These are phyloP conservation scores for Lasioglossum oenotherae DNA, from an alignment of 2,888 invertebrate species.

Conservation along the genomic window DNA sequence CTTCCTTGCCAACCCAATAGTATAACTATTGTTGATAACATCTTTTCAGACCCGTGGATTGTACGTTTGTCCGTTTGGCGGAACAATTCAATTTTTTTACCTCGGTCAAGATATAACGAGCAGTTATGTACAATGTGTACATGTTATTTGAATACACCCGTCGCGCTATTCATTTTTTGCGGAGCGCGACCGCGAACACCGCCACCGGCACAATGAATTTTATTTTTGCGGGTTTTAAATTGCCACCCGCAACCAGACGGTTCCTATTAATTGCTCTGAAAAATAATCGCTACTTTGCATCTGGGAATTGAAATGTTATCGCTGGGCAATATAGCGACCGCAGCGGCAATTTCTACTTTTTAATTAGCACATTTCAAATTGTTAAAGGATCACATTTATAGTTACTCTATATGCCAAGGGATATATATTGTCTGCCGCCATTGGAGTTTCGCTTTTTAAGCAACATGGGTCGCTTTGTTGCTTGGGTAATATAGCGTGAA, in stretches of 20 bases:
- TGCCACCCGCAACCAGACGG: background rate
- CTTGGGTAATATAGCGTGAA: background rate
- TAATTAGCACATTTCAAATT: background rate
- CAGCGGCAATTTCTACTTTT: background rate
- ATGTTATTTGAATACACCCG: slow-evolving; percentile 48
- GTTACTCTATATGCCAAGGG: background rate
- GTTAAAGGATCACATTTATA: too few species aligned
- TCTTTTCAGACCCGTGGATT: background rate
- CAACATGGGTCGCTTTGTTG: background rate
- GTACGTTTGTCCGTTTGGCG: slow-evolving; percentile 22
- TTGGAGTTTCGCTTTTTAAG: slow-evolving; percentile 9
- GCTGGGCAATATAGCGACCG: background rate
- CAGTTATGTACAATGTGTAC: slow-evolving; percentile 29
- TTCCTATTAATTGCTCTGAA: slow-evolving; percentile 29
- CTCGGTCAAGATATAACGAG: slow-evolving; percentile 34
- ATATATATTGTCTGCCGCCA: background rate
- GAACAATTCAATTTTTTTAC: slow-evolving; percentile 39
- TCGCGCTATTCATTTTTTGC: slow-evolving; percentile 26
- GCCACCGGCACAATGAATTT: slow-evolving; percentile 28
- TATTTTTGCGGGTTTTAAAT: slow-evolving; percentile 38
- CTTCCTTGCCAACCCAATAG: too few species aligned
- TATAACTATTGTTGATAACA: background rate
- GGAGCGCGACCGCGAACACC: background rate
- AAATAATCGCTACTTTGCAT: slow-evolving; percentile 1
- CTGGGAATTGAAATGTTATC: slow-evolving; percentile 1